Evolutionary conservation across 2,888 invertebrate species (phyloP), one percentile per base, ranked within the genome.

Genomic region (Diachrysia chrysitis): DNA sequence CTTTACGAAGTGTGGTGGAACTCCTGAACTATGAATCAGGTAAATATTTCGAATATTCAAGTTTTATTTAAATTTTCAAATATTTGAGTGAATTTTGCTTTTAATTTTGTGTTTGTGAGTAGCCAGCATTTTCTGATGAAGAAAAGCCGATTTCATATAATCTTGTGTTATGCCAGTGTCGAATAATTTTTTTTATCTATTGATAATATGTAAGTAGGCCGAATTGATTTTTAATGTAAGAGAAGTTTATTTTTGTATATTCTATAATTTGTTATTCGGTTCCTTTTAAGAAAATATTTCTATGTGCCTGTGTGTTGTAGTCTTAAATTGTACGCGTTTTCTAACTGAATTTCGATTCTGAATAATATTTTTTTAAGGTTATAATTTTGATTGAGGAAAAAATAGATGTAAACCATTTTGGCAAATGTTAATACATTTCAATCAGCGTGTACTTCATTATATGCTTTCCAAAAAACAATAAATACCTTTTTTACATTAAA

Each of bases 11-110:
- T 51, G 48, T 51, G 12, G 17, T 48, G 17, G 21, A 21, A 21
- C 12, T 51, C 48, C 48, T 51, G 19, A 51, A 4, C 12, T 9
- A 51, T 51, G 48, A 51, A 14, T 51, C 48, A 19, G 48, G 48
- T 51, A 51, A 51, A 51, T n/a, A 16, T 21, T 10, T 51, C 12
- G 21, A 51, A 51, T 51, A 51, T 51, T 51, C 10, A 21, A 51
- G 21, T 2, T 51, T 51, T 10, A 48, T 19, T 48, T 19, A 9
- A 48, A 19, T n/a, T 46, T 46, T 46, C 5, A n/a, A 0, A 9
- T 16, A 21, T 21, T 2, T 51, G 10, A 21, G 2, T 12, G 10
- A 2, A 51, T 19, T 14, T 19, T 48, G 0, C 2, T 37, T 37
- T 37, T 16, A 16, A 14, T 37, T 37, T 37, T 42, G n/a, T 42